Evolutionary conservation across 2,113 vertebrate species (phyloP), one percentile per base, ranked within the genome.

Genomic region (Syrmaticus mikado): DNA sequence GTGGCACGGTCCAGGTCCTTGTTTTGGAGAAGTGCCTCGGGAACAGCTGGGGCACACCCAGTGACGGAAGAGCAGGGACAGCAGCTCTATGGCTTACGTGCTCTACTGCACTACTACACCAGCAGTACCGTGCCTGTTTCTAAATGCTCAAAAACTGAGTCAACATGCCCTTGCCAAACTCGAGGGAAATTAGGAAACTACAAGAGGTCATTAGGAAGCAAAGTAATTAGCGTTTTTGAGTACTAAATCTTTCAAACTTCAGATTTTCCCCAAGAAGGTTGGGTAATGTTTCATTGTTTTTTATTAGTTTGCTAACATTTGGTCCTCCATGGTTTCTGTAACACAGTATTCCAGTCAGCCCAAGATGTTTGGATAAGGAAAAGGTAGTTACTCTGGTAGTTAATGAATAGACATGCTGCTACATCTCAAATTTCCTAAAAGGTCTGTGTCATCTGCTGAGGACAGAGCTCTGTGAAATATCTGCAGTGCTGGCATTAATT

Each of bases 21-120:
- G 28, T 38, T 81, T 50, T 10, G 28, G 72, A 43, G 32, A 77
- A 74, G 22, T n/a, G 50, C 30, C 66, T 28, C 18, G 7, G 34
- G 20, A 14, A 13, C 0, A 3, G 52, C 48, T 53, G 57, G 38
- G 11, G 21, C 5, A n/a, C 48, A 32, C 0, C 0, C 4, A 4
- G 5, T 3, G 5, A 4, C 17, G 55, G 61, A 34, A 10, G n/a
- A 43, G 18, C 40, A 18, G 34, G 30, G 22, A 41, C 2, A 32
- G 52, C 13, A 13, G 53, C 19, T 2, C 11, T 19, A 19, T 3
- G 57, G 48, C 40, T 41, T 27, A 11, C 6, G 21, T 5, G 62
- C 48, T 78, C 27, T 41, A 21, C 67, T 46, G 8, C 4, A 0
- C 9, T 17, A 18, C 5, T 11, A 9, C 4, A 0, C 38, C 15